Evolutionary conservation across 2,888 invertebrate genomes (phyloP), one percentile per base, ranked within the genome.

Genomic region (Zeuzera pyrina): DNA sequence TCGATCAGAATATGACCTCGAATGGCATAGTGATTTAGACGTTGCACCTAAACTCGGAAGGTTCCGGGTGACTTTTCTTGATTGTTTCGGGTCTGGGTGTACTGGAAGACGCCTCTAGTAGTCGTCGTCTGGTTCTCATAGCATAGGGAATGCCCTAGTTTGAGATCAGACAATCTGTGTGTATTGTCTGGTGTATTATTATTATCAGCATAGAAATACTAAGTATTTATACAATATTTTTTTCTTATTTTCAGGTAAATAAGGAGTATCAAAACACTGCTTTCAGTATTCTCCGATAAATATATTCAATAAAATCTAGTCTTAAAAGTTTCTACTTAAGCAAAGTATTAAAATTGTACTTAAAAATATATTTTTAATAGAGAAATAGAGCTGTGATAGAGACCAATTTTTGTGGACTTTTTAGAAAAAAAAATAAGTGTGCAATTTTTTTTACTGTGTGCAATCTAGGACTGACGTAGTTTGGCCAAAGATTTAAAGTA

Each of bases 241-340:
- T 39, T 47, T 25, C 37, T 39, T 50, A 31, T 43, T 68, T 65
- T 1, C 67, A 69, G 69, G 56, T 65, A 60, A 44, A 52, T 21
- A 28, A 29, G 21, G 4, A 21, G n/a, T 3, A 2, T 14, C 15
- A 22, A 25, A n/a, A 35, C 8, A 38, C 33, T 35, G 28, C 36
- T 48, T 54, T 53, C 73, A 76, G 73, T 77, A 74, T 73, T 71
- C 54, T 12, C 12, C 1, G 2, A 2, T 15, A 21, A 26, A 35
- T 12, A 34, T 26, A 26, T 15, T 22, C 22, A 19, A 16, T 28
- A 28, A 44, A 58, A 43, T 83, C 81, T 79, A 77, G 79, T 79
- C 79, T 54, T 15, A 43, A 63, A 62, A 76, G 79, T 83, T 78
- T 81, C 79, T 81, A 78, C 61, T 65, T 60, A 59, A 58, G 58